Percentiles rank a stretch among this genome's conserved stretches.
Conservation (phyloP, 2,888 invertebrate species). For the Drosophila neutralis region DNA sequence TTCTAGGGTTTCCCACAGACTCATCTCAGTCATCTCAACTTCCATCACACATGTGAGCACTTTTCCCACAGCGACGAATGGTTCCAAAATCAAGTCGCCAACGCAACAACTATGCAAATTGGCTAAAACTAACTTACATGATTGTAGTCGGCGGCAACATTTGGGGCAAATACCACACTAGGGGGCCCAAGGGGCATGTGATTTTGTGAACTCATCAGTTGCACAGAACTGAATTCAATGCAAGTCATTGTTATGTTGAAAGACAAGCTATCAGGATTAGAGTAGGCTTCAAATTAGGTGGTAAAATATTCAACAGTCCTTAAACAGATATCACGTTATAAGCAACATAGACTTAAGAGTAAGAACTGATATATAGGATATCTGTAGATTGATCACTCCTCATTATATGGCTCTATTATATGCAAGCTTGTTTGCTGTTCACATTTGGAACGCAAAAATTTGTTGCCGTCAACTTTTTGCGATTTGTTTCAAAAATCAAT, state of each 20-base stretch:
- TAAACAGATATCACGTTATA: background rate
- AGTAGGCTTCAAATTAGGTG: background rate
- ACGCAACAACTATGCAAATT: conserved; percentile 77
- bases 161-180: conserved; percentile 20
- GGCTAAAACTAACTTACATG: conserved; percentile 60
- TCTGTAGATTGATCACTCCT: background rate
- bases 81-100: conserved; percentile 62
- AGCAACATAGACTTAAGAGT: background rate
- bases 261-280: background rate
- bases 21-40: conserved; percentile 35
- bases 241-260: background rate
- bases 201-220: conserved; percentile 11
- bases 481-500: conserved; percentile 70
- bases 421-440: conserved; percentile 31
- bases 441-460: conserved; percentile 65
- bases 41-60: conserved; percentile 45
- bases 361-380: background rate
- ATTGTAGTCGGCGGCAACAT: conserved; percentile 50
- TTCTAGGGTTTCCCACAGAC: conserved; percentile 75
- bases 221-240: background rate
- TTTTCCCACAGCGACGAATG: conserved; percentile 71
- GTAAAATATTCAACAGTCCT: background rate
- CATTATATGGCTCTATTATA: background rate
- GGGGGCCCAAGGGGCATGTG: background rate
- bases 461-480: conserved; percentile 73